Evolutionary conservation across 1,140 invertebrate species (phyloP).

Genomic region (Bilobella aurantiaca): DNA sequence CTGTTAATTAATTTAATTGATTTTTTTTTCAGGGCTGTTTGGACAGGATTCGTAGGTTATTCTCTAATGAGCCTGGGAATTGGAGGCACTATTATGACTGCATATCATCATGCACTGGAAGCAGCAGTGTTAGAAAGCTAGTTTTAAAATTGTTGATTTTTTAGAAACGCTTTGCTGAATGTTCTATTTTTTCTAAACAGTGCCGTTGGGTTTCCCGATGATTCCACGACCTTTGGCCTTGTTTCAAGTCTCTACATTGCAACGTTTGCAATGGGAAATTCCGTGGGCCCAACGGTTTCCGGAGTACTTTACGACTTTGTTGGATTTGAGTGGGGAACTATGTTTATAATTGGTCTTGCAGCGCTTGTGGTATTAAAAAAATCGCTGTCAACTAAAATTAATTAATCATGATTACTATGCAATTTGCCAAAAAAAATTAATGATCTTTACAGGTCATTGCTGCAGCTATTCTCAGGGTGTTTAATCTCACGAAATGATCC

Average conservation of each 20-base stretch:
- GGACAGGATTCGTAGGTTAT: slow-evolving; percentile 55
- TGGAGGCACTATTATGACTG: slow-evolving; percentile 65
- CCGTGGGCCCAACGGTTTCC: slow-evolving; percentile 65
- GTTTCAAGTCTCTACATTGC: slow-evolving; percentile 76
- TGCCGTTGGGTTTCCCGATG: slow-evolving; percentile 61
- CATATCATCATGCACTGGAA: slow-evolving; percentile 63
- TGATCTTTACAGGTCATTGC: too few species aligned
- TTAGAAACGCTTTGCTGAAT: background rate
- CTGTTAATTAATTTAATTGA: background rate
- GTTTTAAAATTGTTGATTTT: background rate
- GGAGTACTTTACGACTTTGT: slow-evolving; percentile 62
- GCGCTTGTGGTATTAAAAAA: too few species aligned
- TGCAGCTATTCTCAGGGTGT: too few species aligned
- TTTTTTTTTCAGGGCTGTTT: slow-evolving; percentile 50
- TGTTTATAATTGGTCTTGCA: slow-evolving; percentile 60
- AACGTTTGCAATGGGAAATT: slow-evolving; percentile 70
- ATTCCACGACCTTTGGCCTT: slow-evolving; percentile 66
- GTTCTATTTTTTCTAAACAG: slow-evolving; percentile 42
- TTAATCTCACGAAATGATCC: too few species aligned
- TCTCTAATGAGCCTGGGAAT: slow-evolving; percentile 67
- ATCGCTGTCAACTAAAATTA: too few species aligned
- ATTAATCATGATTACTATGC: too few species aligned
- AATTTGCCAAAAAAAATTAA: too few species aligned
- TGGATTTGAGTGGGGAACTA: slow-evolving; percentile 57
- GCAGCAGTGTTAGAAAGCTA: slow-evolving; percentile 59